Evolutionary conservation across 1,140 invertebrate genomes (phyloP), one percentile per base, ranked within the genome.

Genomic region (Macrosteles quadrilineatus): DNA sequence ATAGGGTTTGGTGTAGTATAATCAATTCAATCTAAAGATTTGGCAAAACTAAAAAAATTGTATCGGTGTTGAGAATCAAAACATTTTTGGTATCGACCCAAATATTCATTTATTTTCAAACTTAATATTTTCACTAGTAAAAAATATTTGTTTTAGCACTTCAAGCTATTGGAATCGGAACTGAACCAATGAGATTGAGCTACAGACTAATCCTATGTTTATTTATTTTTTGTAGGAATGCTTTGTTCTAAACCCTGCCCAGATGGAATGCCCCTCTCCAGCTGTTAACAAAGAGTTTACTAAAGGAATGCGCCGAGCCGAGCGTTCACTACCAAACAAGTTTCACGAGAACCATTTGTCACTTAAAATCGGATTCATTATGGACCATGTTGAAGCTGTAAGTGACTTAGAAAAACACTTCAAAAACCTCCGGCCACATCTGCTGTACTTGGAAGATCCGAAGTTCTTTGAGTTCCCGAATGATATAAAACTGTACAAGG

Each of bases 231-330:
- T 76, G 25, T 73, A 86, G 83, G 76, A 79, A 27, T 99, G 97
- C 80, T 85, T 85, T 25, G 93, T 98, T 12, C 80, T 96, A 14
- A 97, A 93, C 82, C 84, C 90, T 14, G 94, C 91, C 67, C 90
- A 93, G 81, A 98, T 99, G 94, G 91, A 95, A 80, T 99, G 97
- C 79, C 94, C 94, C 0, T 95, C 95, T 73, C 97, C 97, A 21
- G 87, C 92, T 1, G 88, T 95, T 3, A 89, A 90, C 77, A 75
- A 80, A 27, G 84, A 84, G 67, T 78, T 85, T 70, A 75, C 81
- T 68, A 72, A 73, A 53, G 65, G 65, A 14, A 70, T 53, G 3
- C 59, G 11, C 59, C 19, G 59, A n/a, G 9, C 17, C 27, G 30
- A 63, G 29, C 25, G 59, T 31, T 31, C 25, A 2, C 30, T 71